A percentile compares a stretch with the other conserved stretches of the same genome.
Evolutionary conservation across 2,113 vertebrate genomes (phyloP).

Genomic region (Bos javanicus): DNA sequence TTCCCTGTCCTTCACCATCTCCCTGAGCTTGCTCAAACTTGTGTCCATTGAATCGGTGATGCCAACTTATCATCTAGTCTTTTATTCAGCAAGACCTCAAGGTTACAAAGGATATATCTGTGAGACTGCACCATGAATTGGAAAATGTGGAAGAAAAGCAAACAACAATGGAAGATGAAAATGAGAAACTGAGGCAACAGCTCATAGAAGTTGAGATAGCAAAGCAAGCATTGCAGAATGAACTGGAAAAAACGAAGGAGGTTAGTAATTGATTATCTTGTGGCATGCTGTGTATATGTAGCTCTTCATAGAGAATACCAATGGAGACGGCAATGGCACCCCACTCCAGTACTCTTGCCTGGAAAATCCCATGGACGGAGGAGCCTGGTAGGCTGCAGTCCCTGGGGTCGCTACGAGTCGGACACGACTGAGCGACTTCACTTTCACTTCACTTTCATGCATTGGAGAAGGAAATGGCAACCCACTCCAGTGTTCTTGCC

Average conservation of each 20-base stretch:
- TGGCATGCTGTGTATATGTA: background rate
- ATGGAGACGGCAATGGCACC: no score
- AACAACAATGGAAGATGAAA: conserved; percentile 96
- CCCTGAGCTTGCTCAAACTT: background rate
- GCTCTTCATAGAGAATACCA: background rate
- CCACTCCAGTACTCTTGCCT: no score
- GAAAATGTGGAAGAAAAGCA: conserved; percentile 98
- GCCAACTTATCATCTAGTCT: background rate
- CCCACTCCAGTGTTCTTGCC: no score
- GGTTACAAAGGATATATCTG: conserved; percentile 98
- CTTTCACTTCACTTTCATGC: no score
- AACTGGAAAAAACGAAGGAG: conserved; percentile 96
- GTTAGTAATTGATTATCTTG: conserved; percentile 78
- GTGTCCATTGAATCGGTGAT: background rate
- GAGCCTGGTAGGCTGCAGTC: no score
- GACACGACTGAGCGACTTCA: no score
- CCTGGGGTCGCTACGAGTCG: accelerated
- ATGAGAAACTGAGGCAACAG: conserved; percentile 94
- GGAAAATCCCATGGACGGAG: no score
- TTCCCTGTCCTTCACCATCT: background rate
- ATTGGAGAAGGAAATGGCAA: no score
- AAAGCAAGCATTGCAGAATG: conserved; percentile 96
- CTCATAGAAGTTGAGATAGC: conserved; percentile 96
- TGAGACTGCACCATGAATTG: conserved; percentile 96
- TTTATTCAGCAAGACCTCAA: conserved; percentile 47